phyloP scores from a whole-genome alignment of 2,888 invertebrate genomes.

The Artemia sinica region DNA sequence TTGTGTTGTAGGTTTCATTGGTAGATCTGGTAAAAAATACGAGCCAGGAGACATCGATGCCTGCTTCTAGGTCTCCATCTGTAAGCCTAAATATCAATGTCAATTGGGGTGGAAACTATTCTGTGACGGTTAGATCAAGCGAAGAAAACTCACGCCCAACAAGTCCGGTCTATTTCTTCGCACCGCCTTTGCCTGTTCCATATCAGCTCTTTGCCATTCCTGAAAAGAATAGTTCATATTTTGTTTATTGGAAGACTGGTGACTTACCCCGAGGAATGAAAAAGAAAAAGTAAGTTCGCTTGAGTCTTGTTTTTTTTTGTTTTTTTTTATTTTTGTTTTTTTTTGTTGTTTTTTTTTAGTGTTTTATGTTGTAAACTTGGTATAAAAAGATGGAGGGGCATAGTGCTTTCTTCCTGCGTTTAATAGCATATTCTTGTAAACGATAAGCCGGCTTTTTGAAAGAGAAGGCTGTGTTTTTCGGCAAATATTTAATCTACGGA shows the following conservation, averaged over 20 bases:
- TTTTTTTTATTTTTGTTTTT: constrained; percentile 3
- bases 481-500: too few relatives aligned
- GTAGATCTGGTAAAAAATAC: constrained; percentile 36
- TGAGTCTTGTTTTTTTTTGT: not conserved
- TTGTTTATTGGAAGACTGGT: constrained; percentile 46
- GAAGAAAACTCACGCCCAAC: constrained; percentile 35
- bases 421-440: too few relatives aligned
- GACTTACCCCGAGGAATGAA: constrained; percentile 25
- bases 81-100: constrained; percentile 31
- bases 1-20: constrained; percentile 35
- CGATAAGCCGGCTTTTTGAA: too few relatives aligned
- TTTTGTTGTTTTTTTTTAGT: too few relatives aligned
- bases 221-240: constrained; percentile 43
- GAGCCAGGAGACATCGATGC: constrained; percentile 31
- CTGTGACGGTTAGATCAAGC: constrained; percentile 37
- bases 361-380: not conserved
- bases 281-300: not conserved
- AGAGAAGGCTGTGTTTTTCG: too few relatives aligned
- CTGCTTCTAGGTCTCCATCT: constrained; percentile 35
- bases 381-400: too few relatives aligned
- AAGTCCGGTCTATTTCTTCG: constrained; percentile 36
- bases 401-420: too few relatives aligned
- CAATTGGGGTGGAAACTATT: constrained; percentile 39
- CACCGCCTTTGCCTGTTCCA: constrained; percentile 44
- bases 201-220: constrained; percentile 43